Evolutionary conservation across 2,888 invertebrate species (phyloP), one percentile per base, ranked within the genome.

Genomic region (Drosophila engyochracea): DNA sequence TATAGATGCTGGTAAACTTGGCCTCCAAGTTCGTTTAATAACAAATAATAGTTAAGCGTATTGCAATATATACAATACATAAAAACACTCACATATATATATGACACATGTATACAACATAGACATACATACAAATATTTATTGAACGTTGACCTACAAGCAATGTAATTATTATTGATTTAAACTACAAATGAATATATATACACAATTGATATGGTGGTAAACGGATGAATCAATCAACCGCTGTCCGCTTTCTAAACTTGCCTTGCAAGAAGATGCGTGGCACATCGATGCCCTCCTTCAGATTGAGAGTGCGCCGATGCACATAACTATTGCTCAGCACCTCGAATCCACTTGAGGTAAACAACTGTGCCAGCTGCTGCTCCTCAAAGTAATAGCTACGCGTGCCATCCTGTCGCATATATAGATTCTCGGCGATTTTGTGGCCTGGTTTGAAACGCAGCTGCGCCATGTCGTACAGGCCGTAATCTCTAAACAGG

Each of bases 341-440:
- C 2, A 96, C 94, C 81, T 95, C 94, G 93, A 98, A 98, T 0
- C 98, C 98, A 70, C 94, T 95, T 10, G 94, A 93, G 7, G 91
- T 91, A 91, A 98, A 97, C 16, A 99, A 78, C 7, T 94, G 91
- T 0, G 93, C 92, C 0, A 98, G 91, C 91, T 96, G 96, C 49
- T 97, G 96, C 82, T 95, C 94, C 0, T 96, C 95, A 91, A 97
- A 98, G 90, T 97, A 98, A 91, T 97, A 98, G 79, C 96, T 96
- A 81, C 98, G 95, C 0, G 99, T 99, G 1, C 99, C 99, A 95
- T 99, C 99, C 93, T 99, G 99, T 25, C 99, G 94, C 95, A 98
- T 97, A 92, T 99, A 99, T 85, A 98, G 97, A 92, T 98, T 97
- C 4, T 99, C 98, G 0, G 96, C 93, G 59, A 99, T 97, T 93